Base-by-base conservation (phyloP, 2,113 vertebrate species). In the Hiodon tergisus region DNA sequence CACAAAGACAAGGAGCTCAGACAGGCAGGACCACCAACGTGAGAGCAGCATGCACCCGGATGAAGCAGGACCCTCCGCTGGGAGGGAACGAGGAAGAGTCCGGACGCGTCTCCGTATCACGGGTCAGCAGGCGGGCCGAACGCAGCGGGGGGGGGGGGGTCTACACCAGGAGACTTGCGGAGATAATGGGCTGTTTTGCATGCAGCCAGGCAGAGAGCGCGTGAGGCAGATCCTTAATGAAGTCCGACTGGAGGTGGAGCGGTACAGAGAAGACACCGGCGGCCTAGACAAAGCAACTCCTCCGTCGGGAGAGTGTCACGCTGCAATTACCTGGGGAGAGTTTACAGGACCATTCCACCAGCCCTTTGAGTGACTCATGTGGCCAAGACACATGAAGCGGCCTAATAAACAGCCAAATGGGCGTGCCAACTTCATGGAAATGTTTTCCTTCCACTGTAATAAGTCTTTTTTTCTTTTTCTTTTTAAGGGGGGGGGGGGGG, bases 161-260 rank as follows among this genome's bases (percentile, higher is more conserved):
- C 57, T 73, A 74, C 77, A 69, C 55, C 65, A 78, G 77, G 82
- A 13, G 51, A 81, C 67, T 58, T 59, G 61, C 8, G 82, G 71
- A 74, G 76, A 79, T 67, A 78, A 70, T 68, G 77, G 74, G 71
- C 68, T 73, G 80, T 78, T 82, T 72, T 81, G 70, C 68, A 66
- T 72, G 76, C 70, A 73, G 81, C 50, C 68, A 70, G 62, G 11
- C 47, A 71, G 55, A n/a, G n/a, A n/a, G n/a, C n/a, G 75, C 65
- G 73, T 53, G 63, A 82, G 74, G 76, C 72, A 76, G 76, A 31
- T 72, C 47, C 31, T 62, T 75, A 77, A 76, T 71, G 67, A 76
- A 76, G 78, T 81, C 59, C 77, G 72, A 62, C 72, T 74, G 1
- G 67, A 76, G 74, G 53, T 67, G 76, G 80, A 77, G 63, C 75